Evolutionary conservation across 2,888 invertebrate species (phyloP), one percentile per base, ranked within the genome.

Genomic region (Incurvaria masculella): DNA sequence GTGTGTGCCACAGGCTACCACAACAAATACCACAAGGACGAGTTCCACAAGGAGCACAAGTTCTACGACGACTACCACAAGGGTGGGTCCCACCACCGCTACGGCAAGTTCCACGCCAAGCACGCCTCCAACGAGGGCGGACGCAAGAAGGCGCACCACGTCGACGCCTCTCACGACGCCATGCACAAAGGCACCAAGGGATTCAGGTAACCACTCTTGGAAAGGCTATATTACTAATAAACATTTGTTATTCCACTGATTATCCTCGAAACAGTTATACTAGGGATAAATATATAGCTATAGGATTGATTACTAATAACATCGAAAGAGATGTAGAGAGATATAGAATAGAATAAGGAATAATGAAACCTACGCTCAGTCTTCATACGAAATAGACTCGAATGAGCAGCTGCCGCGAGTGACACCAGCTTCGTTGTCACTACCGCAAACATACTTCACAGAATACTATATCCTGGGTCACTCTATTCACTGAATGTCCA

Each of bases 21-120:
- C 71, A 87, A 89, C 69, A 87, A 87, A 56, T 86, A 87, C 66
- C 87, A 87, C 70, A 87, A 87, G 63, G 89, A 89, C 58, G 89
- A 89, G 63, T 88, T 84, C 68, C 85, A 87, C 63, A 88, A 86
- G 59, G 88, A 88, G 60, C 89, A 89, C 68, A 88, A 87, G 62
- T 87, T 88, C 75, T 88, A 88, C 68, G 88, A 88, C 56, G 86
- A 87, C 65, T 82, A 74, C 64, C 86, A 88, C 66, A 86, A 86
- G 64, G 83, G 84, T 46, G 88, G 88, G 1, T 83, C 86, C 53
- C 86, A 87, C 61, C 82, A 81, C 57, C 85, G 87, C 53, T 84
- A 81, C 61, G 88, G 86, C 18, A 80, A 84, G 58, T 83, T 83
- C 67, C 81, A 87, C 57, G 83, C 82, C 3, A 83, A 86, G 52